A percentile compares a stretch with the other conserved stretches of the same genome.
phyloP scores from a whole-genome alignment of 2,797 vertebrate species.

The Falco naumanni region DNA sequence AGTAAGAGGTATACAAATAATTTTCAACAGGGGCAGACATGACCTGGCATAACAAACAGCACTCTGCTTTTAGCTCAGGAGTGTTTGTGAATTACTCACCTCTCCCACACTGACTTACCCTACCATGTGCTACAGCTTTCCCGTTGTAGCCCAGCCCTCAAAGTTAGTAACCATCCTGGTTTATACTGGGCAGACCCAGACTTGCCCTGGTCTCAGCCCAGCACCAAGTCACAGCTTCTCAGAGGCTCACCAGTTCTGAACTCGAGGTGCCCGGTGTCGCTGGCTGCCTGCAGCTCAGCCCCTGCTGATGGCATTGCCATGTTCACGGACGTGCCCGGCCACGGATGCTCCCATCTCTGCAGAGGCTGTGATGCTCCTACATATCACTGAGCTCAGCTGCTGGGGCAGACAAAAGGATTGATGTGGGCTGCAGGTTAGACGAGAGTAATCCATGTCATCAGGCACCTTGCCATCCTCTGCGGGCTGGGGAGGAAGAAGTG shows the following conservation, averaged over 20 bases:
- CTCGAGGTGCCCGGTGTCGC: rapidly evolving
- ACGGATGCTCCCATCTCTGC: rapidly evolving
- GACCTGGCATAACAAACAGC: not conserved
- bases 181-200: not conserved
- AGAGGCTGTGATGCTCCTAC: not conserved
- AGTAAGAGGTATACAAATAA: not conserved
- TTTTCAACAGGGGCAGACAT: rapidly evolving
- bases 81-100: not conserved
- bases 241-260: rapidly evolving
- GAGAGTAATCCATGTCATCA: not conserved
- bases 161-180: not conserved
- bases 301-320: rapidly evolving
- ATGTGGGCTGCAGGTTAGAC: not conserved
- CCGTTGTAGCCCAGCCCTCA: rapidly evolving
- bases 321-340: rapidly evolving
- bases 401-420: not conserved
- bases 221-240: rapidly evolving
- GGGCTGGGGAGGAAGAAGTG: not conserved
- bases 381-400: not conserved
- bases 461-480: not conserved
- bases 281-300: rapidly evolving
- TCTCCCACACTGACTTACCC: rapidly evolving
- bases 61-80: not conserved
- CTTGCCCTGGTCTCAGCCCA: not conserved
- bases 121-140: not conserved